phyloP scores from a whole-genome alignment of 2,797 vertebrate species.

The Anguilla obscura region DNA sequence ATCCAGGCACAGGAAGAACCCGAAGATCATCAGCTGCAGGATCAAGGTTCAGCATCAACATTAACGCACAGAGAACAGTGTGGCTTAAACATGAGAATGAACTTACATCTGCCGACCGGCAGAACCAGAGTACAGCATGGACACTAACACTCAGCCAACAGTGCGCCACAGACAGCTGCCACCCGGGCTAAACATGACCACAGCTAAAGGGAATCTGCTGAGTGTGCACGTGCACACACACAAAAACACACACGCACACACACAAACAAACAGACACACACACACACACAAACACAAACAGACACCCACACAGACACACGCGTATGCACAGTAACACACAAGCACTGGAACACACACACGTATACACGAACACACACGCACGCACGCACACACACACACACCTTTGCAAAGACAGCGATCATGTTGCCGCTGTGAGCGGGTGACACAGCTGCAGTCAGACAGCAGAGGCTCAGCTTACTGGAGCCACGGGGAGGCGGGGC shows the following conservation, averaged over 20 bases:
- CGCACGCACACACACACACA: neutral
- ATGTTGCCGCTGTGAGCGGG: neutral
- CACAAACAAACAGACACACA: neutral
- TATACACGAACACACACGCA: neutral
- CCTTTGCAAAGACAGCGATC: neutral
- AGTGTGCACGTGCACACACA: neutral
- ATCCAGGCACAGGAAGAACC: conserved; percentile 97
- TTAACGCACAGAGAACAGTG: neutral
- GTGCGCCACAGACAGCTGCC: neutral
- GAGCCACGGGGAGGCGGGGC: neutral
- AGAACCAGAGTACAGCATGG: neutral
- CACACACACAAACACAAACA: neutral
- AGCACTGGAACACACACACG: too few relatives aligned
- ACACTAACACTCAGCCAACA: neutral
- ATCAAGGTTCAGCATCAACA: neutral
- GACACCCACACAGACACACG: neutral
- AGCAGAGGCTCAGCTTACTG: neutral
- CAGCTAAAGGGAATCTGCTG: too few relatives aligned
- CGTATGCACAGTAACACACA: too few relatives aligned
- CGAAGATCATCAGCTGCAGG: conserved; percentile 91
- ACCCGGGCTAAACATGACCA: neutral
- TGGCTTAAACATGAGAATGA: neutral
- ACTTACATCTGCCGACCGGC: neutral
- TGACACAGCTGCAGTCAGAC: neutral
- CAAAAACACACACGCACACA: neutral